phyloP scores from a whole-genome alignment of 2,113 vertebrate genomes.

The Caloenas nicobarica region DNA sequence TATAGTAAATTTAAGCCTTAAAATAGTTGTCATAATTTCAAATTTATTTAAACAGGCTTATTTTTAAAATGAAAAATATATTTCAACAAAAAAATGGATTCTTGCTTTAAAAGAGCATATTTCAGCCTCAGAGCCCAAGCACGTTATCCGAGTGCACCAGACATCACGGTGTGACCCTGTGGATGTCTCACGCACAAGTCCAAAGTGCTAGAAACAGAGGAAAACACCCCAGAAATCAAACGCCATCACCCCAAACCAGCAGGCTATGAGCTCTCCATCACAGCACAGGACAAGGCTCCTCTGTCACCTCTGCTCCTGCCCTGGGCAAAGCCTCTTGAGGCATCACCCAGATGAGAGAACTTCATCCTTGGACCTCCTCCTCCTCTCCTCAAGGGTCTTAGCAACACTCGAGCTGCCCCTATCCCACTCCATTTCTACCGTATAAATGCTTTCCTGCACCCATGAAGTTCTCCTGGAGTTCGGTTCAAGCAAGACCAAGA shows the following conservation, averaged over 20 bases:
- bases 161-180: accelerated
- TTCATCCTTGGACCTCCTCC: neutral
- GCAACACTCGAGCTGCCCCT: neutral
- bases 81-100: constrained; percentile 1
- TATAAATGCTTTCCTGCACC: neutral
- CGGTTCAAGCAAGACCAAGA: neutral
- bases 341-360: neutral
- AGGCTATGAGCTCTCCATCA: neutral
- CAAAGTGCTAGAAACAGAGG: neutral
- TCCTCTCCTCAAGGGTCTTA: accelerated
- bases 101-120: neutral
- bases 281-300: neutral
- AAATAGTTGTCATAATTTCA: constrained; percentile 63
- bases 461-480: neutral
- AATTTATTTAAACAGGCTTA: constrained; percentile 54
- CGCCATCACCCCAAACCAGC: accelerated
- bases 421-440: neutral
- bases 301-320: neutral
- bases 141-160: accelerated
- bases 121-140: neutral
- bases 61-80: constrained; percentile 36
- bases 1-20: constrained; percentile 61
- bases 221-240: neutral
- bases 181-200: neutral
- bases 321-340: neutral